Base-by-base conservation (phyloP, 2,888 invertebrate species). In the Gasteruption jaculator region DNA sequence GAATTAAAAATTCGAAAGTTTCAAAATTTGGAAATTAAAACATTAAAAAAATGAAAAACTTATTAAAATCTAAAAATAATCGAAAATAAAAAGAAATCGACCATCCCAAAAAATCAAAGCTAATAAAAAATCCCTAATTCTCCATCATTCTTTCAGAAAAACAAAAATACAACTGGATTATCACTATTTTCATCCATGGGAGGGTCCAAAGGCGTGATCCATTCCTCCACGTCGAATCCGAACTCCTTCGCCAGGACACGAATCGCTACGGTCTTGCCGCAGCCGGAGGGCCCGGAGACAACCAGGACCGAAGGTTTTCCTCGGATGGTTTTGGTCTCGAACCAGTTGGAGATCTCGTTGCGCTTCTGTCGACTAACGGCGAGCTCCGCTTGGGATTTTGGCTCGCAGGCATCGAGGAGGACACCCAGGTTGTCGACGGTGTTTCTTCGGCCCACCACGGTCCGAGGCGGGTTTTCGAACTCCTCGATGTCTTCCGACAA, bases 211-310 rank as follows among this genome's bases (percentile, higher is more conserved):
- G 91, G 91, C 55, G 87, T 90, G 16, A 83, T 80, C 92, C 92
- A 93, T 70, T 92, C 91, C 21, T 79, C 73, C 22, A 87, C 59
- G 54, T 78, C 76, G 21, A 79, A 71, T 19, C 75, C 73, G 47
- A 82, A 68, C 53, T 82, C 79, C 39, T 76, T 74, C 22, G 86
- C 84, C 7, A 91, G 53, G 6, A 82, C 75, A 42, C 74, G 76
- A 1, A 91, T 54, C 1, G 88, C 81, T 1, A 82, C 78, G 1
- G 91, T 87, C 73, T 93, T 93, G 0, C 91, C 91, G 61, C 82
- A 80, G 0, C 93, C 93, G 1, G 91, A 80, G 15, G 92, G 88
- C 0, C 93, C 93, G 5, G 83, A 83, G 15, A 93, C 54, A 4
- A 92, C 65, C 25, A 91, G 71, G 25, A 60, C 49, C 5, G 43